Base-by-base conservation (phyloP, 2,797 vertebrate species). In the Tokudaia muenninki region DNA sequence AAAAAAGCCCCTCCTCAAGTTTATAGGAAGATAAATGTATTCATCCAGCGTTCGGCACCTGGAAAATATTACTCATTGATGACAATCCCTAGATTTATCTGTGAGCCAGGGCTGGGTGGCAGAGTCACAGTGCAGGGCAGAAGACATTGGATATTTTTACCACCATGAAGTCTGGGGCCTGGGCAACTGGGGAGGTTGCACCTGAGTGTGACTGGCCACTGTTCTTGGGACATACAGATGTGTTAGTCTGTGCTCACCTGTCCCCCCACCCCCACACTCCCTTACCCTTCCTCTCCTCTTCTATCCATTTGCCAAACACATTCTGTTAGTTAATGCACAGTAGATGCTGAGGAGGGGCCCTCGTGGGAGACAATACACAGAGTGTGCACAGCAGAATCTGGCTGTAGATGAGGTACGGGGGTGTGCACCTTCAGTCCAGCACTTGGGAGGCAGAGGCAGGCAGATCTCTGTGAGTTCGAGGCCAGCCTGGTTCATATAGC, bases 51-150 rank as follows among this genome's bases (percentile, higher is more conserved):
- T 65, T 94, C 10, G 11, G 92, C 95, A 97, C 91, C 97, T 98
- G 97, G 97, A 97, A 97, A 97, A 91, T 90, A 96, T 97, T 94
- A 96, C 52, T 94, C 82, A 79, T 19, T 70, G 80, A 79, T 92
- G 97, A 95, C 95, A 95, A 21, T 77, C 59, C n/a, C 7, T 22
- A 37, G 75, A 80, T 50, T 94, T 96, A 34, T 95, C 94, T 77
- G 9, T 88, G 65, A 34, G 52, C 74, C 22, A 4, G 63, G 34
- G 24, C 41, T 61, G 72, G 34, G 86, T 37, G 75, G 80, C 72
- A n/a, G 79, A 50, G 6, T 11, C 70, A 50, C 74, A 8, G 19
- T 0, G 2, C 3, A 31, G 92, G 37, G 26, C 65, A 55, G 78
- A 72, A 92, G 50, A 24, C 55, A 0, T 17, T 11, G 12, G 37